These are phyloP conservation scores for Pygoscelis adeliae DNA, from an alignment of 2,113 vertebrate species.

Conservation along the genomic window DNA sequence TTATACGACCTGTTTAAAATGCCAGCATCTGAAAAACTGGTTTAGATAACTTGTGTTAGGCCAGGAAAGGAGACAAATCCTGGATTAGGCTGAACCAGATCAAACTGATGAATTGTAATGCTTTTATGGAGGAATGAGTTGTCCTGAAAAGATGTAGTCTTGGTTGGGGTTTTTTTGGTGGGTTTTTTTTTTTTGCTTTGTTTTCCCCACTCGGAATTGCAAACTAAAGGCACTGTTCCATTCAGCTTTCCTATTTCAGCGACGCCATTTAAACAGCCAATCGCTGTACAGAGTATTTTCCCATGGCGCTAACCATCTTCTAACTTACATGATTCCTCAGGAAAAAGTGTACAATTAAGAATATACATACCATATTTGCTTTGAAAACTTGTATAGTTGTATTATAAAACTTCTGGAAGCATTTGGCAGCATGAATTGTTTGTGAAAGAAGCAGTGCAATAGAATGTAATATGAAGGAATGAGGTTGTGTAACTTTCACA, in stretches of 20 bases:
- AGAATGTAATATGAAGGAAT: neutral
- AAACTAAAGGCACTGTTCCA: neutral
- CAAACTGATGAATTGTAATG: neutral
- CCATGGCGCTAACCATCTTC: neutral
- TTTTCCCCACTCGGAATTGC: neutral
- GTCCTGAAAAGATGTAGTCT: neutral
- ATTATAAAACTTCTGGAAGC: constrained; percentile 23
- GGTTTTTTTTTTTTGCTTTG: neutral
- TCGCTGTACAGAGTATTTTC: neutral
- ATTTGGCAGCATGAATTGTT: neutral
- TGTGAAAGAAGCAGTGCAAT: neutral
- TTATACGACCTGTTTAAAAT: neutral
- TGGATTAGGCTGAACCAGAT: neutral
- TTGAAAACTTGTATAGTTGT: neutral
- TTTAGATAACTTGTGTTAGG: neutral
- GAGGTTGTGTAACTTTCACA: neutral
- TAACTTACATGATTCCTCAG: neutral
- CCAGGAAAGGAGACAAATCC: neutral
- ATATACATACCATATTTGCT: neutral
- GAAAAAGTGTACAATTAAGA: neutral
- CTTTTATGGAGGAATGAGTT: neutral
- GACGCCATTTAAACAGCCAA: neutral
- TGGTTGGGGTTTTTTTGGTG: neutral
- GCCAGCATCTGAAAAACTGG: neutral
- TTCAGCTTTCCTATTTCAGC: neutral